phyloP scores from a whole-genome alignment of 2,888 invertebrate species.

The Lysandra coridon region DNA sequence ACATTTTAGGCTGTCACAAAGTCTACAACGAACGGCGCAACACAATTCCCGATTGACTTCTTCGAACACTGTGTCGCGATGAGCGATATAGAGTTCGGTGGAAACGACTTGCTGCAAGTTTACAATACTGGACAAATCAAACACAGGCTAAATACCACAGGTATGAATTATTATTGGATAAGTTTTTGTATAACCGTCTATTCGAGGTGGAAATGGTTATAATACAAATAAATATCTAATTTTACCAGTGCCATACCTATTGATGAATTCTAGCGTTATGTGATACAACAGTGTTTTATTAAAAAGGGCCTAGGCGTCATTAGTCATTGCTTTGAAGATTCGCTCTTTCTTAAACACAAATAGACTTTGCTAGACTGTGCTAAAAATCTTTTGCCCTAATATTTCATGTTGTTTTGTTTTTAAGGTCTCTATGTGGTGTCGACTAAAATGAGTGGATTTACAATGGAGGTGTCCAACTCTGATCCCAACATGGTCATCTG shows the following conservation, averaged over 20 bases:
- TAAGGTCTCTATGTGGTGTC: conserved; percentile 94
- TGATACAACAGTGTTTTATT: too few relatives aligned
- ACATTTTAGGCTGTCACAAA: conserved; percentile 62
- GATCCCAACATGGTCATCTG: conserved; percentile 94
- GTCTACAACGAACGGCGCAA: conserved; percentile 78
- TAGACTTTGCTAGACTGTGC: too few relatives aligned
- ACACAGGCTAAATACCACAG: conserved; percentile 89
- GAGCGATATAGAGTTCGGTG: conserved; percentile 96
- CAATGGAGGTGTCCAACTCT: conserved; percentile 91
- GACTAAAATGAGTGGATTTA: conserved; percentile 94
- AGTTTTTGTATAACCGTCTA: background rate
- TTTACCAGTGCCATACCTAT: too few relatives aligned
- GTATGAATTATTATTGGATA: conserved; percentile 45
- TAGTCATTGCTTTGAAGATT: too few relatives aligned
- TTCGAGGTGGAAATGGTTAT: too few relatives aligned
- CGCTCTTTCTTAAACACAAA: too few relatives aligned
- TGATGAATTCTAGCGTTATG: too few relatives aligned
- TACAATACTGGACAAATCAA: conserved; percentile 97
- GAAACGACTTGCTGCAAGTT: conserved; percentile 95
- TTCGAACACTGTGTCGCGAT: conserved; percentile 96
- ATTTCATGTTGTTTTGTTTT: background rate
- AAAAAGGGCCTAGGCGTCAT: too few relatives aligned
- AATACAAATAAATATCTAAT: too few relatives aligned
- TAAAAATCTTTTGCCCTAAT: too few relatives aligned
- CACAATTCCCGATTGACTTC: conserved; percentile 96